Percentiles rank a stretch among this genome's conserved stretches.
phyloP scores from a whole-genome alignment of 2,797 vertebrate species.

The Alcedo quadribrachys region DNA sequence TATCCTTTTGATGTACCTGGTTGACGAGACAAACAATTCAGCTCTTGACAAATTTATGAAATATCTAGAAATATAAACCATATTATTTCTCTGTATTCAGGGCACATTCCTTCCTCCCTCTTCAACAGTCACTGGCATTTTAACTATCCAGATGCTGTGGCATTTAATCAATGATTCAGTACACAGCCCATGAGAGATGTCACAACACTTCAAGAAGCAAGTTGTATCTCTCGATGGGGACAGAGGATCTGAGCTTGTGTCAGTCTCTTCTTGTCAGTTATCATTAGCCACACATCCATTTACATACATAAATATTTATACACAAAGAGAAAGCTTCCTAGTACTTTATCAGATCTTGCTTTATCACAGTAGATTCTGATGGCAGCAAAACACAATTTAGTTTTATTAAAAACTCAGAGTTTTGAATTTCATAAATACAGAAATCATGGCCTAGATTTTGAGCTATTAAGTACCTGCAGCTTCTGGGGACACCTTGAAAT shows the following conservation, averaged over 20 bases:
- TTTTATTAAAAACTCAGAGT: conserved; percentile 57
- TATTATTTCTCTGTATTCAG: conserved; percentile 52
- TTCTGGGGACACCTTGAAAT: background rate
- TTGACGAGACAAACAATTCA: background rate
- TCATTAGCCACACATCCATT: conserved; percentile 75
- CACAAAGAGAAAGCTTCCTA: conserved; percentile 69
- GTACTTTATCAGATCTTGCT: conserved; percentile 62
- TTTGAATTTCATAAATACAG: conserved; percentile 46
- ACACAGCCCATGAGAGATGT: conserved; percentile 72
- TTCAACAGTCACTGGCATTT: conserved; percentile 64
- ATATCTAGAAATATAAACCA: background rate
- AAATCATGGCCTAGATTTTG: background rate
- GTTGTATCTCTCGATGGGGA: conserved; percentile 73
- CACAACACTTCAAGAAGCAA: conserved; percentile 74
- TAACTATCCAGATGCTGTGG: conserved; percentile 75
- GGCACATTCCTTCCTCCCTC: conserved; percentile 17
- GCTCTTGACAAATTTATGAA: background rate
- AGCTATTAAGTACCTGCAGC: background rate
- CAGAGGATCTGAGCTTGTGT: conserved; percentile 76
- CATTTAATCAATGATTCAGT: conserved; percentile 81
- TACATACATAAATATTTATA: conserved; percentile 81
- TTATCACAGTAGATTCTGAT: conserved; percentile 55
- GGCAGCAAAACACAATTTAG: conserved; percentile 58
- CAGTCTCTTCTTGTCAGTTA: conserved; percentile 74
- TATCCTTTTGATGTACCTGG: background rate